Evolutionary conservation across 2,888 invertebrate genomes (phyloP), one percentile per base, ranked within the genome.

Genomic region (Phalera bucephala): DNA sequence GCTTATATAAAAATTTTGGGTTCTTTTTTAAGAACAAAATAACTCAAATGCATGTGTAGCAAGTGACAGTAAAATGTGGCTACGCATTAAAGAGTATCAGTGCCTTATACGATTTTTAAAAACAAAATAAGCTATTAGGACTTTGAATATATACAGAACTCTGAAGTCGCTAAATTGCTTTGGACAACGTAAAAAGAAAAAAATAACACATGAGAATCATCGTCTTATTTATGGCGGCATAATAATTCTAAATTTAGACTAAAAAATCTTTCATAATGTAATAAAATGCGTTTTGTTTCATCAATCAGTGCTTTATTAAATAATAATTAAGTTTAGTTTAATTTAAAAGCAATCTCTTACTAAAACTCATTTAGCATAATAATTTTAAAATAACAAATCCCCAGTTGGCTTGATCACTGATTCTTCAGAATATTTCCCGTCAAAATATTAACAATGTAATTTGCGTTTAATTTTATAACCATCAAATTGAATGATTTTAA

Each of bases 401-500:
- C 33, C 37, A 10, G 34, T 37, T 35, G 36, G 31, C 26, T 35
- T 42, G 25, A 41, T 50, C 38, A 12, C 23, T 28, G 27, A 37
- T 34, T 43, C 28, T 45, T 40, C 28, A 26, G 9, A 31, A 40
- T 37, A 38, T 36, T 38, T 37, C 29, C 33, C 8, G 14, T 7
- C 29, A 14, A 37, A 42, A 39, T 27, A 55, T 29, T 45, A 31
- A 14, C 20, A 27, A 36, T 28, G 30, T 28, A 3, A 42, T 44
- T 29, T 31, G 35, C 33, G 22, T 42, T 34, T 40, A 28, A 31
- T 40, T 47, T 44, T 22, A 40, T 45, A 33, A 25, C 41, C 38
- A 43, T 45, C 37, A 40, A 48, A 54, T 54, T 45, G 39, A 34
- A 38, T 27, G 26, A 32, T 42, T 36, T 31, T 8, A 11, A 29